Conservation (phyloP, 2,797 vertebrate species). For the Cyprinella venusta region DNA sequence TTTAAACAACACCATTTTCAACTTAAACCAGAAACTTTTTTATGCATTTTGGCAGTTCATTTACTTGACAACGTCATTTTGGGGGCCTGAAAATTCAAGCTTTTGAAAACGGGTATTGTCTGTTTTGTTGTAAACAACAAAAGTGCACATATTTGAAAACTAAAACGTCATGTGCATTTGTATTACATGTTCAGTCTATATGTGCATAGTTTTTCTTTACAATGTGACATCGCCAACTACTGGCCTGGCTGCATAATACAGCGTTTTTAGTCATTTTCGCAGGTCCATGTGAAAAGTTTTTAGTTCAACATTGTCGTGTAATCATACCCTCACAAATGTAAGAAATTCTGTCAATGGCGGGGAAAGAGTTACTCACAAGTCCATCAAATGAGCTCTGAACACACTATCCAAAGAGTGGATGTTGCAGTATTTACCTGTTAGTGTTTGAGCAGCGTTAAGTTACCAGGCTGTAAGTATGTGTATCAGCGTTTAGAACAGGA, state of each 20-base stretch:
- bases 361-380: not conserved
- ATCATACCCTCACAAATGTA: not conserved
- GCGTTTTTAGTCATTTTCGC: no score
- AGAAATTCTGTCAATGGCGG: not conserved
- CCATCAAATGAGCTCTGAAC: not conserved
- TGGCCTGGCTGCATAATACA: no score
- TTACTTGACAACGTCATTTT: not conserved
- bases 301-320: no score
- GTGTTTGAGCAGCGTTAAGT: not conserved
- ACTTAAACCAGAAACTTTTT: not conserved
- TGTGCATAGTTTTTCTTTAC: not conserved
- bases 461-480: slow-evolving; percentile 16
- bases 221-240: no score
- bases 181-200: not conserved
- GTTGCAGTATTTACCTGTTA: slow-evolving; percentile 6
- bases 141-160: no score
- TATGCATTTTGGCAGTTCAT: not conserved
- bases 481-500: slow-evolving; percentile 25
- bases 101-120: not conserved
- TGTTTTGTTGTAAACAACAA: not conserved
- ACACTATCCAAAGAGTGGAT: not conserved
- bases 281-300: no score
- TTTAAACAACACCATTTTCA: no score
- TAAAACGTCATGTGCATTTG: no score
- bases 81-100: not conserved